Evolutionary conservation across 2,888 invertebrate genomes (phyloP).

Genomic region (Aporophyla lueneburgensis): DNA sequence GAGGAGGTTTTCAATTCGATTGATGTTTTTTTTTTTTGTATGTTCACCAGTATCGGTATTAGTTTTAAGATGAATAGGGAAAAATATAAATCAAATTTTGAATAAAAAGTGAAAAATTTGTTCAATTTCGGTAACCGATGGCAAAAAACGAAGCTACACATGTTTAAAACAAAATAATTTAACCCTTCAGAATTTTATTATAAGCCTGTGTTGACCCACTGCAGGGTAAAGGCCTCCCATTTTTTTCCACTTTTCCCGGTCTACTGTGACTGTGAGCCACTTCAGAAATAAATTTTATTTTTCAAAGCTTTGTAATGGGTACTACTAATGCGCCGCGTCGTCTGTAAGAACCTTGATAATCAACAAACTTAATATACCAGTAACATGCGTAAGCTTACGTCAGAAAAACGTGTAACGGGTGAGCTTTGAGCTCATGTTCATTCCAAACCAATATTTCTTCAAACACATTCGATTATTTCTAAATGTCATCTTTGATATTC

Average conservation of each 20-base stretch:
- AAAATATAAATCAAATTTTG: not conserved
- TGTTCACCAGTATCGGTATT: not conserved
- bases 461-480: conserved; percentile 45
- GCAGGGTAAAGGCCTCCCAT: no score
- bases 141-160: not conserved
- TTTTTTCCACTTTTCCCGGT: no score
- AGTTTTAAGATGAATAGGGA: no score
- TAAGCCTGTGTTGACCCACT: no score
- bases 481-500: conserved; percentile 32
- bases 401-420: conserved; percentile 15
- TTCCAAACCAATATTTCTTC: conserved; percentile 8
- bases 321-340: not conserved
- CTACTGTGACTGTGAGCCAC: no score
- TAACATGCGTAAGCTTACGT: not conserved
- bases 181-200: no score
- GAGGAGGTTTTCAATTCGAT: not conserved
- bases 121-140: not conserved
- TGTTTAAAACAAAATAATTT: no score
- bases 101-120: not conserved
- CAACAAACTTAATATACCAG: not conserved
- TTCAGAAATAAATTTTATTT: not conserved
- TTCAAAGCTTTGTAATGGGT: not conserved
- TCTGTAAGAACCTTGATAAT: not conserved
- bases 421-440: conserved; percentile 9
- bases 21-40: not conserved